Percentiles rank a stretch among this genome's conserved stretches.
Evolutionary conservation across 1,140 invertebrate genomes (phyloP).

Genomic region (Eufriesea mexicana): DNA sequence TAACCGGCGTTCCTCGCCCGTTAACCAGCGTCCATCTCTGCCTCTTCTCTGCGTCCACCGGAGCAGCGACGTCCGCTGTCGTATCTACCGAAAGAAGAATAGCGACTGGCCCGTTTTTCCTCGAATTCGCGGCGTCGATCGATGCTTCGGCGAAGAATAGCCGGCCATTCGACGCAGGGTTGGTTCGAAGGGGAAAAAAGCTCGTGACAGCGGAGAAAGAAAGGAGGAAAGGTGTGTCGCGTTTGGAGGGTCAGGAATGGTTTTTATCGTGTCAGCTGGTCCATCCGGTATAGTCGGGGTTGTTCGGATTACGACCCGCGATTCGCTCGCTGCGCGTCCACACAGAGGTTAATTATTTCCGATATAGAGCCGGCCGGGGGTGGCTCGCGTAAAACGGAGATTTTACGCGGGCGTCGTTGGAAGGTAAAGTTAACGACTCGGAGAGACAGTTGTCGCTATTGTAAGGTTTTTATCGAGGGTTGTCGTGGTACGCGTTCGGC

Average conservation of each 20-base stretch:
- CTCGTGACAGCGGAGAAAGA: constrained; percentile 1
- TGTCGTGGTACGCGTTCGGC: background rate
- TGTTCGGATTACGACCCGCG: constrained; percentile 21
- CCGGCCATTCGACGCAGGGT: constrained; percentile 50
- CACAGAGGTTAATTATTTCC: constrained; percentile 40
- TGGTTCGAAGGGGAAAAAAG: constrained; percentile 14
- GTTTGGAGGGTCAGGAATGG: constrained; percentile 41
- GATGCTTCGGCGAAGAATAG: constrained; percentile 47
- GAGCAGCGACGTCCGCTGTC: background rate
- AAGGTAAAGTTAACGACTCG: background rate
- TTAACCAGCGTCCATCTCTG: no score
- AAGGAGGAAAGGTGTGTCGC: constrained; percentile 11
- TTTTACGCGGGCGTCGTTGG: background rate
- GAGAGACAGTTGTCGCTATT: background rate
- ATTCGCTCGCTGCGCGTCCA: no score
- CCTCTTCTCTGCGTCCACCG: no score
- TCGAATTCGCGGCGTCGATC: constrained; percentile 42
- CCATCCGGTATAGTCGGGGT: constrained; percentile 7
- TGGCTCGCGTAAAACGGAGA: background rate
- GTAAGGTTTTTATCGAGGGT: background rate
- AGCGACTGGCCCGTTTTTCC: constrained; percentile 35
- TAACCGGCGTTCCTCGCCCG: background rate
- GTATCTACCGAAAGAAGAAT: constrained; percentile 18
- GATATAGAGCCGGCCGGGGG: background rate
- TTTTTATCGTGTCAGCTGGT: constrained; percentile 55